These are phyloP conservation scores for Aplysia californica DNA, from an alignment of 1,140 invertebrate genomes.

Conservation along the genomic window DNA sequence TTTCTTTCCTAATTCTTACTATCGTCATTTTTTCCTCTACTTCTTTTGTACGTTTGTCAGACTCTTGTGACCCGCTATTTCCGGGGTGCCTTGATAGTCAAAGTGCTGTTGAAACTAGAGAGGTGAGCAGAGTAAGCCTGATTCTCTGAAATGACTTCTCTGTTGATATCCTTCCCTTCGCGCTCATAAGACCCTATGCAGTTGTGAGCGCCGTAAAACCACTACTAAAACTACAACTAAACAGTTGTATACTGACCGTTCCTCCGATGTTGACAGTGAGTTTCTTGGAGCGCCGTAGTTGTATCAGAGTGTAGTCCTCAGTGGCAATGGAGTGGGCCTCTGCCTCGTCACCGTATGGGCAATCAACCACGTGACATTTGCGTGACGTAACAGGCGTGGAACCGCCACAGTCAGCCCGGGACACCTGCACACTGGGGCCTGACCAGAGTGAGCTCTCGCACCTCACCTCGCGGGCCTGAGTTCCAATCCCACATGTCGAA, in stretches of 20 bases:
- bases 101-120: too few species aligned
- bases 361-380: conserved; percentile 4
- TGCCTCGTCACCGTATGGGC: background rate
- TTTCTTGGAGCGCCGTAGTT: background rate
- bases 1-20: too few species aligned
- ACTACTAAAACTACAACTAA: too few species aligned
- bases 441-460: background rate
- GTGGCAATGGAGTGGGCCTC: background rate
- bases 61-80: too few species aligned
- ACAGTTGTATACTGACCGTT: conserved; percentile 3
- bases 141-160: too few species aligned
- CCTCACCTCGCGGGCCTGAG: background rate
- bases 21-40: too few species aligned
- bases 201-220: too few species aligned
- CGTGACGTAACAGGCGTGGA: background rate
- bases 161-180: too few species aligned
- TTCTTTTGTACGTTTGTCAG: too few species aligned
- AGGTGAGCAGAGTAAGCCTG: too few species aligned
- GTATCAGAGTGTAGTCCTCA: conserved; percentile 11
- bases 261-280: conserved; percentile 8
- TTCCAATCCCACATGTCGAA: conserved; percentile 1
- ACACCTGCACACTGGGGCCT: background rate
- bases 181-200: too few species aligned
- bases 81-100: too few species aligned
- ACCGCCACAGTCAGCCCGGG: background rate